Percentiles rank a stretch among this genome's conserved stretches.
phyloP scores from a whole-genome alignment of 37 sponge, comb jelly and placozoan species.

The Ianthella basta region DNA sequence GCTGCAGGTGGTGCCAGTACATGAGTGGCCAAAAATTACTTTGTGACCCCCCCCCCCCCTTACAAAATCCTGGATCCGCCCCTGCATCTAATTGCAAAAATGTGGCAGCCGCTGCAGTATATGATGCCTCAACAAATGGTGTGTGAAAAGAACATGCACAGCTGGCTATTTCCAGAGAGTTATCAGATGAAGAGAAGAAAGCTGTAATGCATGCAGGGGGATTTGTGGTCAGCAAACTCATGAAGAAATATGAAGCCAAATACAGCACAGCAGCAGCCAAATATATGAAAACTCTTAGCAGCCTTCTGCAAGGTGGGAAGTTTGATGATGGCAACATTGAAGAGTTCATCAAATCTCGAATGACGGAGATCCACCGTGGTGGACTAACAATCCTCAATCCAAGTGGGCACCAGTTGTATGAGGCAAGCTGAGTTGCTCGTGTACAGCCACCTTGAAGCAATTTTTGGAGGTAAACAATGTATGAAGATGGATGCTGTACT shows the following conservation, averaged over 20 bases:
- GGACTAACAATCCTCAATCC: not conserved
- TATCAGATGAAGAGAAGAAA: conserved; percentile 3
- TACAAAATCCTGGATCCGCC: too few relatives aligned
- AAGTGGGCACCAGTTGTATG: not conserved
- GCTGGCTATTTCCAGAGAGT: conserved; percentile 1
- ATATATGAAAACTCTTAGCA: not conserved
- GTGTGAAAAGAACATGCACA: not conserved
- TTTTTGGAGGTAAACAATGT: conserved; percentile 3
- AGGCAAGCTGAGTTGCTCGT: conserved; percentile 9
- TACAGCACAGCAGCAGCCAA: not conserved
- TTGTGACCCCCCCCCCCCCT: too few relatives aligned
- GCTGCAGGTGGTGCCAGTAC: too few relatives aligned
- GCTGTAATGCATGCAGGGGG: conserved; percentile 5
- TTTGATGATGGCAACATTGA: not conserved
- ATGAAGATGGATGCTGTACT: not conserved
- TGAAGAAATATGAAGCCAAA: conserved; percentile 3
- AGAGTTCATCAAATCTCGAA: not conserved
- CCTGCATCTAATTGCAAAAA: too few relatives aligned
- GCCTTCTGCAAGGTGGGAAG: conserved; percentile 5
- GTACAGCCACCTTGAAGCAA: conserved; percentile 8
- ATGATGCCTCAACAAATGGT: conserved; percentile 4
- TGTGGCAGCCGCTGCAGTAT: too few relatives aligned
- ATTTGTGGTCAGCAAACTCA: not conserved
- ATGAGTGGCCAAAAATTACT: too few relatives aligned
- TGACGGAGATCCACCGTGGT: not conserved